Conservation (phyloP, 2,888 invertebrate genomes). For the Gortyna flavago region DNA sequence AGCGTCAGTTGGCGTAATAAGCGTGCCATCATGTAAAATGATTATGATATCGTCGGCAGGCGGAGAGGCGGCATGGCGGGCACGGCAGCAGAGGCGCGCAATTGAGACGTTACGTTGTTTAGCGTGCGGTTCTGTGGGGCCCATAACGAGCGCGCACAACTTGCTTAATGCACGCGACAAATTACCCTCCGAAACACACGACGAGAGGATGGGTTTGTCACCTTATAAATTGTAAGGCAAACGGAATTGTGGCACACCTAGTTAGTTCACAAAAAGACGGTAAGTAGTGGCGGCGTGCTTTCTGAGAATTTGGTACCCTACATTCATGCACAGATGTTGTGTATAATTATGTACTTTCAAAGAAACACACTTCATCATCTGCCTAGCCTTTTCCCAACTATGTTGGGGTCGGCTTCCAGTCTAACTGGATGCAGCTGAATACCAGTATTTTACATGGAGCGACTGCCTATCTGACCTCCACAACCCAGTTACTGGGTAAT, state of each 20-base stretch:
- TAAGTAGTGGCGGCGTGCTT: constrained; percentile 22
- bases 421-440: too few species aligned
- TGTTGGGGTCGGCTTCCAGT: too few species aligned
- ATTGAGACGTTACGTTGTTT: constrained; percentile 77
- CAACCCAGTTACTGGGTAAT: too few species aligned
- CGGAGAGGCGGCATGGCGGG: constrained; percentile 42
- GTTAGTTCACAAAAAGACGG: constrained; percentile 43
- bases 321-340: constrained; percentile 28
- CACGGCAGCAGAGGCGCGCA: constrained; percentile 54
- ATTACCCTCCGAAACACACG: constrained; percentile 66
- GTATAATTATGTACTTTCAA: neutral
- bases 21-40: constrained; percentile 72
- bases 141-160: constrained; percentile 72
- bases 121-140: constrained; percentile 65
- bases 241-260: constrained; percentile 41
- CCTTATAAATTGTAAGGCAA: constrained; percentile 63
- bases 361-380: too few species aligned
- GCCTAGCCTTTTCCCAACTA: too few species aligned
- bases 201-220: constrained; percentile 66
- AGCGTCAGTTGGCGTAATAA: constrained; percentile 71
- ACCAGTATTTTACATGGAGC: too few species aligned
- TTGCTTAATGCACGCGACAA: constrained; percentile 74
- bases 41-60: constrained; percentile 71
- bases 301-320: constrained; percentile 33
- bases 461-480: too few species aligned